These are phyloP conservation scores for Gonioctena quinquepunctata DNA, from an alignment of 1,140 invertebrate species.

Conservation along the genomic window DNA sequence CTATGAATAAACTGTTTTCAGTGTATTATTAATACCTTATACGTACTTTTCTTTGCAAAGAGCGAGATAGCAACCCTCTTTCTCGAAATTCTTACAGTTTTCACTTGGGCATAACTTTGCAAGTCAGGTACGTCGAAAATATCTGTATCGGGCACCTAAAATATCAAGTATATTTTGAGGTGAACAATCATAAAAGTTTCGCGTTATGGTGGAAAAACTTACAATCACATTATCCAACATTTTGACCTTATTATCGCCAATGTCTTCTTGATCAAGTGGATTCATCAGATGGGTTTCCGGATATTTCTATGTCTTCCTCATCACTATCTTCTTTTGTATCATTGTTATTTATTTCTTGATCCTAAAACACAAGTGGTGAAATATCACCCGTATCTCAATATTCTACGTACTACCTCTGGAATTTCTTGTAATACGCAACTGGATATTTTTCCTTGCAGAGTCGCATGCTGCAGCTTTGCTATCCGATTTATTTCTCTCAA, in stretches of 20 bases:
- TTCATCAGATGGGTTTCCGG: not conserved
- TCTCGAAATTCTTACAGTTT: slow-evolving; percentile 55
- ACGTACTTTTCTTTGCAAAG: slow-evolving; percentile 69
- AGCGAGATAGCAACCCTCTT: slow-evolving; percentile 71
- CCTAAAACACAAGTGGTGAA: not conserved
- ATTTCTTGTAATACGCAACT: not conserved
- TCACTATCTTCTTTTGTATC: not conserved
- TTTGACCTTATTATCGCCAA: slow-evolving; percentile 18
- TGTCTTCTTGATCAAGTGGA: slow-evolving; percentile 8
- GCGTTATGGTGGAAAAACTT: not conserved
- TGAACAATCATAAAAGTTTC: too few relatives aligned
- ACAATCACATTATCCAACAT: not conserved
- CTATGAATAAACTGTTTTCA: too few relatives aligned
- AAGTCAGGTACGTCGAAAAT: slow-evolving; percentile 66
- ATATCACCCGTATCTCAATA: too few relatives aligned
- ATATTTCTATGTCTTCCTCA: not conserved
- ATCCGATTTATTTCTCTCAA: slow-evolving; percentile 66
- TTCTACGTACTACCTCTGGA: not conserved
- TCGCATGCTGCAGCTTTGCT: slow-evolving; percentile 64
- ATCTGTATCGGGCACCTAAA: slow-evolving; percentile 71
- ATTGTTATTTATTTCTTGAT: not conserved
- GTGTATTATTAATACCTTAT: not conserved
- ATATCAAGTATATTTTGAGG: too few relatives aligned
- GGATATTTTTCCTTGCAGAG: slow-evolving; percentile 55
- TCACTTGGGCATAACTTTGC: slow-evolving; percentile 60